These are phyloP conservation scores for Neomonachus schauinslandi DNA, from an alignment of 2,113 vertebrate species.

Conservation along the genomic window DNA sequence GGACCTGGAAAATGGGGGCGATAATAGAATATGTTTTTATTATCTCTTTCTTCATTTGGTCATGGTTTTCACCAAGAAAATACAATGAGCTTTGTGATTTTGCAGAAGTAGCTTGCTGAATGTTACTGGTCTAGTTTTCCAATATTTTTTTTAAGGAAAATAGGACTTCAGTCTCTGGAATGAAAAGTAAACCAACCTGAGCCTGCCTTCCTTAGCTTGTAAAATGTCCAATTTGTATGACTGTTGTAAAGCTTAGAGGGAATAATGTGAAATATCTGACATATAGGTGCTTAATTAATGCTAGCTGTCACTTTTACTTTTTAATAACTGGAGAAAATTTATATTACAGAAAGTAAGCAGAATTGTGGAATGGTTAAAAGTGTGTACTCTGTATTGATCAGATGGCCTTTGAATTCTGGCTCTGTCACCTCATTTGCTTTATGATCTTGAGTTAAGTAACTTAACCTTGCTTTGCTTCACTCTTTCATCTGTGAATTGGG, in stretches of 20 bases:
- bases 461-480: background rate
- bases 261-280: background rate
- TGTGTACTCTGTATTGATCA: background rate
- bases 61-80: constrained; percentile 4
- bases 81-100: background rate
- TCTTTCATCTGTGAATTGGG: background rate
- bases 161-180: background rate
- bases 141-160: background rate
- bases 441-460: background rate
- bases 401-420: background rate
- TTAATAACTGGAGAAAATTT: background rate
- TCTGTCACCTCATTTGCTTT: background rate
- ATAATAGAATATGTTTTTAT: background rate
- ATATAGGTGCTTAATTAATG: background rate
- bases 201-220: background rate
- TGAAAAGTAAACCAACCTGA: background rate
- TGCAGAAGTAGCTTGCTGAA: background rate
- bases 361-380: background rate
- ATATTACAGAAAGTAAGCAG: background rate
- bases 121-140: background rate
- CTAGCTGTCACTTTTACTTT: background rate
- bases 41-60: background rate
- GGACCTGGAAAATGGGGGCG: background rate
- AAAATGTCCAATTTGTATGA: background rate
- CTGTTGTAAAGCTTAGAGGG: background rate